A percentile compares a stretch with the other conserved stretches of the same genome.
Conservation (phyloP, 1,140 invertebrate genomes). For the Paraescarpia echinospica region DNA sequence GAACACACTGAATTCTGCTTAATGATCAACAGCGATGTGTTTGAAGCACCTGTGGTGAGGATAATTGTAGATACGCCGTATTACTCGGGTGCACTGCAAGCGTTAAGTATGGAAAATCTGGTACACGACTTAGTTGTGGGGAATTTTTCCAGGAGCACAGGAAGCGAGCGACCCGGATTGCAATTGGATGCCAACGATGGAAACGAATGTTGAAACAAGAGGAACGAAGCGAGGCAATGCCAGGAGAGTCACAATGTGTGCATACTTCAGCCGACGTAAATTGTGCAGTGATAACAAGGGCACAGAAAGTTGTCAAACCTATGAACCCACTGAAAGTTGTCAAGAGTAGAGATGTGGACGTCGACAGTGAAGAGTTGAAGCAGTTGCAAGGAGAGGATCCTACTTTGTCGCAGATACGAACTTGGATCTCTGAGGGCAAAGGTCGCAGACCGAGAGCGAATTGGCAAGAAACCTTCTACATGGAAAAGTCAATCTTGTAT, state of each 20-base stretch:
- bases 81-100: too few species aligned
- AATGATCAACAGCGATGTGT: constrained; percentile 18
- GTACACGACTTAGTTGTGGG: constrained; percentile 23
- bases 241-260: background rate
- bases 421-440: background rate
- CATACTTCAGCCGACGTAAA: background rate
- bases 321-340: constrained; percentile 14
- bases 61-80: constrained; percentile 23
- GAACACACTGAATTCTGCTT: background rate
- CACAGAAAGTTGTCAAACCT: constrained; percentile 8
- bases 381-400: background rate
- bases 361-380: background rate
- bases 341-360: background rate
- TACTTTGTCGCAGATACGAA: background rate
- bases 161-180: background rate
- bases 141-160: background rate
- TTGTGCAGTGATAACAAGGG: background rate
- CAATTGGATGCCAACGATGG: background rate
- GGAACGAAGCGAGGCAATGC: background rate
- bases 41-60: constrained; percentile 15
- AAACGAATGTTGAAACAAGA: background rate
- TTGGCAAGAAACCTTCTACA: background rate
- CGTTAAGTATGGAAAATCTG: background rate
- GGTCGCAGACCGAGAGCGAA: background rate
- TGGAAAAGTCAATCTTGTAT: background rate